Evolutionary conservation across 2,113 vertebrate genomes (phyloP), one percentile per base, ranked within the genome.

Genomic region (Asarcornis scutulata): DNA sequence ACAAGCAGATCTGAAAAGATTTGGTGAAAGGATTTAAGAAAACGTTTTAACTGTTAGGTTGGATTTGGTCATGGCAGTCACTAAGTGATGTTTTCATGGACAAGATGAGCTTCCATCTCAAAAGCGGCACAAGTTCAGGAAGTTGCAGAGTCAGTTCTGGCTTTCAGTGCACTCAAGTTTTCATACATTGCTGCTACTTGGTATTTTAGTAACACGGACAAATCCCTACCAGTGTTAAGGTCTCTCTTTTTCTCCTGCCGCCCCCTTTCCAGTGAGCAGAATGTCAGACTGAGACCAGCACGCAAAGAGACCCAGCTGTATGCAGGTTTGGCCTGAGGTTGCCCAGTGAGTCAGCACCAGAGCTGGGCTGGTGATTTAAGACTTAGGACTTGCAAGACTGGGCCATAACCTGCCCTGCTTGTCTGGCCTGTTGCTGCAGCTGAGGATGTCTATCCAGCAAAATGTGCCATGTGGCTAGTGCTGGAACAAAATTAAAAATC

Each of bases 321-420:
- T 64, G 26, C 17, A 40, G 26, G 29, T 64, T 13, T 20, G 25
- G 42, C 59, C 27, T 52, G 29, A 38, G 59, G 21, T 52, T 48
- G 48, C 17, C 25, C 76, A 15, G 59, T 31, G 17, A n/a, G 38
- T 55, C 73, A 56, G 60, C 77, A 50, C 25, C 50, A 34, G 53
- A 68, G 50, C 38, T 69, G 67, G 32, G 59, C 67, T 87, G 50
- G 22, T n/a, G 40, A 32, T 56, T 12, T 9, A 8, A 2, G 53
- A 22, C 21, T 9, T 2, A 0, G 8, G 48, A 32, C 42, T 74
- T 0, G 1, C 32, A 22, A 38, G 36, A 34, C 25, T 74, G 83
- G 77, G 46, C 73, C 2, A 0, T 29, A 58, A 76, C 58, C 44
- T 91, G 74, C 74, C 69, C 62, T 66, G 31, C 62, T 25, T 52